A percentile compares a stretch with the other conserved stretches of the same genome.
Evolutionary conservation across 2,888 invertebrate species (phyloP).

Genomic region (Caenorhabditis zanzibari): DNA sequence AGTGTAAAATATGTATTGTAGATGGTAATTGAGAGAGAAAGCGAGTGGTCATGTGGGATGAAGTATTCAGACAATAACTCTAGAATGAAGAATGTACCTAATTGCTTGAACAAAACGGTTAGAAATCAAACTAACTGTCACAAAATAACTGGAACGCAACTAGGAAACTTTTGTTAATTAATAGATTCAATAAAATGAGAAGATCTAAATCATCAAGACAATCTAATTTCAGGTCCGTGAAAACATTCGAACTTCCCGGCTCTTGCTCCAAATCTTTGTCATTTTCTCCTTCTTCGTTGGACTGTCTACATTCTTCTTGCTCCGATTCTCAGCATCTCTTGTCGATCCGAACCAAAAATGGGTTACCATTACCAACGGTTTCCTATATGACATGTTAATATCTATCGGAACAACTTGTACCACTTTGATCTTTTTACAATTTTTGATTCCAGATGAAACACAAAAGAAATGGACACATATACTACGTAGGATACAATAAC

Average conservation of each 20-base stretch:
- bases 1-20: slow-evolving; percentile 27
- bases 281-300: slow-evolving; percentile 25
- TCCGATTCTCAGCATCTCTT: slow-evolving; percentile 51
- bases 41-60: slow-evolving; percentile 41
- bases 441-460: slow-evolving; percentile 37
- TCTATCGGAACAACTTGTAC: slow-evolving; percentile 31
- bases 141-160: not conserved
- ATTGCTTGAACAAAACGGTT: not conserved
- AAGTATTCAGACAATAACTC: slow-evolving; percentile 27
- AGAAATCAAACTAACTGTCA: slow-evolving; percentile 3
- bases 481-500: slow-evolving; percentile 23
- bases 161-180: not conserved
- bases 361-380: slow-evolving; percentile 50
- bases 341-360: slow-evolving; percentile 32
- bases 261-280: slow-evolving; percentile 44
- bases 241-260: slow-evolving; percentile 56
- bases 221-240: slow-evolving; percentile 48
- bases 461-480: slow-evolving; percentile 32
- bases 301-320: slow-evolving; percentile 33
- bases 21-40: slow-evolving; percentile 18
- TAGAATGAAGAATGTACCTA: slow-evolving; percentile 24
- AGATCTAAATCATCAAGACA: no score
- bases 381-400: slow-evolving; percentile 50
- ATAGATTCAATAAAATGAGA: no score
- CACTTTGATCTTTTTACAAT: slow-evolving; percentile 33